phyloP scores from a whole-genome alignment of 2,888 invertebrate genomes.

The Diadegma fenestrale region DNA sequence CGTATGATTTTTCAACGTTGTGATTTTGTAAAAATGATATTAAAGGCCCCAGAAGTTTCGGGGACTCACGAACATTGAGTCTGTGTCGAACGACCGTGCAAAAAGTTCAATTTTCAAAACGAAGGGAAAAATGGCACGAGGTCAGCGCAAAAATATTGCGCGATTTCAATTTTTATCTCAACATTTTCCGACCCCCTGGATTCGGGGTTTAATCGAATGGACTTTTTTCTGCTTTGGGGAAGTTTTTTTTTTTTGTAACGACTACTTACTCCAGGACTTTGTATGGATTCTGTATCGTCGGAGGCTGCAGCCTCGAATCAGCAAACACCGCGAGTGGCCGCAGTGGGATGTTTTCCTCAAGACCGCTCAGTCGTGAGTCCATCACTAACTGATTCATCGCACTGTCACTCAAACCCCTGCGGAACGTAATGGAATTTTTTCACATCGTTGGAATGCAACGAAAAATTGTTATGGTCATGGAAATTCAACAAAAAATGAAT shows the following conservation, averaged over 20 bases:
- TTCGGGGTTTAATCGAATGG: neutral
- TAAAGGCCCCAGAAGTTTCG: neutral
- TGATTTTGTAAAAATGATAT: neutral
- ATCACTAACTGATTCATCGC: slow-evolving; percentile 81
- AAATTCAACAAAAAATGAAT: no score
- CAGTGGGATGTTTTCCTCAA: slow-evolving; percentile 92
- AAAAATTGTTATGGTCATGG: no score
- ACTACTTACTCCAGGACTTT: slow-evolving; percentile 91
- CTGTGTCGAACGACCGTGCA: neutral
- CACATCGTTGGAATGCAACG: no score
- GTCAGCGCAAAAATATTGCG: neutral
- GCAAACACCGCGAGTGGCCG: slow-evolving; percentile 89
- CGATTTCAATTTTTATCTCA: neutral
- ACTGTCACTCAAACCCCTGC: slow-evolving; percentile 81
- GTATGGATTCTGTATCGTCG: slow-evolving; percentile 86
- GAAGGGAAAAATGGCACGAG: neutral
- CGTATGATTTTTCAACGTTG: neutral
- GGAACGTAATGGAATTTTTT: neutral
- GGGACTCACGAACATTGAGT: neutral
- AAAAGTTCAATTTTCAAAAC: neutral
- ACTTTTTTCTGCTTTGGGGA: slow-evolving; percentile 52
- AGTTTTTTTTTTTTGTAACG: slow-evolving; percentile 68
- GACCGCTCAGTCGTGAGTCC: slow-evolving; percentile 81
- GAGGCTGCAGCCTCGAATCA: slow-evolving; percentile 77
- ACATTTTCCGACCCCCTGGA: neutral